phyloP scores from a whole-genome alignment of 2,113 vertebrate genomes.

The Bothrops jararaca region DNA sequence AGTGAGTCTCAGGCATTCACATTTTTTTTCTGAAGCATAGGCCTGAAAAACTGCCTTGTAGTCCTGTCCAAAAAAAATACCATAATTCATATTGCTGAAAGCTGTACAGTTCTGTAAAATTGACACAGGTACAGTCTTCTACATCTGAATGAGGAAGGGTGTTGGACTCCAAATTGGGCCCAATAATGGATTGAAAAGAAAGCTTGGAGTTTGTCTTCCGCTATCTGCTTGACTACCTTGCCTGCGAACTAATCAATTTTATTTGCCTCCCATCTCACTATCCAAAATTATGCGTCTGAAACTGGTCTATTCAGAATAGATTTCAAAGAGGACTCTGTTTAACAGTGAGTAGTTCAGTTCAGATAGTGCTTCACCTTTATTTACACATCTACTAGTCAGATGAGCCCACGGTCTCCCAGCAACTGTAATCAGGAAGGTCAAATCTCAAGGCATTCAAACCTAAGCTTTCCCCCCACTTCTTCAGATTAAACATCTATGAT shows the following conservation, averaged over 20 bases:
- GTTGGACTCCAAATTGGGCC: neutral
- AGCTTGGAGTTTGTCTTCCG: neutral
- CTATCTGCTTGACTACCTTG: neutral
- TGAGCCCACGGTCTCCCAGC: neutral
- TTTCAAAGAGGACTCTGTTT: neutral
- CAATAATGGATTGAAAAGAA: neutral
- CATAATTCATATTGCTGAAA: neutral
- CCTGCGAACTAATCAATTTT: neutral
- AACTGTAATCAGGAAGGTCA: no score
- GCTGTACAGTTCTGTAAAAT: neutral
- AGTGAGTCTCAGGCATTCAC: neutral
- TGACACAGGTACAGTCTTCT: neutral
- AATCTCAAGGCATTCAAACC: neutral
- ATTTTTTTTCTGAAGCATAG: neutral
- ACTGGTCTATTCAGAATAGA: neutral
- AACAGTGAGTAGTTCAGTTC: neutral
- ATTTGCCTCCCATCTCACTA: neutral
- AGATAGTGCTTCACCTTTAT: neutral
- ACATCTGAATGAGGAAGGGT: neutral
- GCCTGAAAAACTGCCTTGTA: neutral
- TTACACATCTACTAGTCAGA: neutral
- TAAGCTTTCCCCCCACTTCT: no score
- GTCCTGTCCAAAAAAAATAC: neutral
- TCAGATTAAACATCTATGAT: neutral
- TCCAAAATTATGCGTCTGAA: neutral